A percentile compares a stretch with the other conserved stretches of the same genome.
Conservation (phyloP, 1,140 invertebrate species). For the Dreissena polymorpha region DNA sequence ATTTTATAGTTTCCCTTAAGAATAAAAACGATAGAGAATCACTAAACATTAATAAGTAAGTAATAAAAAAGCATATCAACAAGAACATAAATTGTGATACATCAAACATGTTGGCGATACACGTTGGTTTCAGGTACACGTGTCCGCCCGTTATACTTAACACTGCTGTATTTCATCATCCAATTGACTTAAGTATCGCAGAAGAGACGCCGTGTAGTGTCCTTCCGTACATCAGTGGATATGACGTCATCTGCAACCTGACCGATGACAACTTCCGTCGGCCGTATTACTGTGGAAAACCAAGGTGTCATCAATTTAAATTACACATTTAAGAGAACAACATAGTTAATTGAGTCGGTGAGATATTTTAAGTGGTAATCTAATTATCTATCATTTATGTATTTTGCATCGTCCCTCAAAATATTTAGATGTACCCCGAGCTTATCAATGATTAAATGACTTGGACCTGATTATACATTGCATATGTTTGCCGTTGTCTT, state of each 20-base stretch:
- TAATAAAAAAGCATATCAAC: background rate
- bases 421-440: background rate
- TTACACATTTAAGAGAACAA: too few species aligned
- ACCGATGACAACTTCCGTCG: slow-evolving; percentile 49
- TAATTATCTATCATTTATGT: background rate
- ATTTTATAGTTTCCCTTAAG: too few species aligned
- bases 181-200: background rate
- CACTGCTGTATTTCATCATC: slow-evolving; percentile 42
- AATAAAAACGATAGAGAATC: background rate
- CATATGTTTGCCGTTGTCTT: background rate
- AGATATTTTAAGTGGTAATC: background rate
- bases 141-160: slow-evolving; percentile 46
- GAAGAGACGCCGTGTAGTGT: slow-evolving; percentile 52
- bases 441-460: background rate
- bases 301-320: background rate
- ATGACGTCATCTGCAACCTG: slow-evolving; percentile 54
- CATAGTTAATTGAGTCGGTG: background rate
- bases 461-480: background rate
- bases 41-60: background rate
- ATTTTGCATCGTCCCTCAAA: background rate
- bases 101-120: background rate
- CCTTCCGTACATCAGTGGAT: slow-evolving; percentile 40
- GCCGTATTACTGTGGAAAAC: slow-evolving; percentile 59
- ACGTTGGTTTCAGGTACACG: slow-evolving; percentile 30
- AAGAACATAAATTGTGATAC: background rate